phyloP scores from a whole-genome alignment of 2,888 invertebrate species.

The Drosophila hamatofila region DNA sequence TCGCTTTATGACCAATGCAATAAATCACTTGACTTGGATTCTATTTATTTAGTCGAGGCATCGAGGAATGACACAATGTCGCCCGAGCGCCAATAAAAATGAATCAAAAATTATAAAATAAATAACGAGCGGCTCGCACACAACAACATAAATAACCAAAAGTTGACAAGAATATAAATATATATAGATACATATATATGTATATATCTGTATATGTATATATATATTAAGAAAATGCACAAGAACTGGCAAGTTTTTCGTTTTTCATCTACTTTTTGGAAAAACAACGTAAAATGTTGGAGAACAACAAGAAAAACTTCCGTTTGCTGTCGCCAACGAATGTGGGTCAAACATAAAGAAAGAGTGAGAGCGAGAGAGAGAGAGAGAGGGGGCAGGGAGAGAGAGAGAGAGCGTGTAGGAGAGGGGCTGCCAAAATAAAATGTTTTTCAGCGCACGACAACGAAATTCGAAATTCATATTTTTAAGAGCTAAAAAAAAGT shows the following conservation, averaged over 20 bases:
- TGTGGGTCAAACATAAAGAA: slow-evolving; percentile 52
- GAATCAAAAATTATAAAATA: slow-evolving; percentile 80
- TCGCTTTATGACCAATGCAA: slow-evolving; percentile 43
- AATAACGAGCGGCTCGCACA: slow-evolving; percentile 62
- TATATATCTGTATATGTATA: not conserved
- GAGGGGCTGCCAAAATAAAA: slow-evolving; percentile 70
- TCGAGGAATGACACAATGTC: slow-evolving; percentile 75
- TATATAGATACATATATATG: not conserved
- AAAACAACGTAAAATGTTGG: slow-evolving; percentile 53
- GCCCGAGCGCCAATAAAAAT: slow-evolving; percentile 71
- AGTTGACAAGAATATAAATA: slow-evolving; percentile 1
- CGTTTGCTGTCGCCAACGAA: slow-evolving; percentile 63
- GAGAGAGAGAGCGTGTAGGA: not conserved
- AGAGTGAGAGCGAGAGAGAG: not conserved
- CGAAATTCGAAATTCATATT: slow-evolving; percentile 39
- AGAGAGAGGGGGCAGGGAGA: not conserved
- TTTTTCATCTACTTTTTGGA: slow-evolving; percentile 49
- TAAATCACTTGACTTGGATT: slow-evolving; percentile 65
- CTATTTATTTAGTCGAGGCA: slow-evolving; percentile 53
- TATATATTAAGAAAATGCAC: slow-evolving; percentile 29
- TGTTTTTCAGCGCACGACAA: slow-evolving; percentile 51
- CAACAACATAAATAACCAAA: slow-evolving; percentile 61
- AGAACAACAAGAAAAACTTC: slow-evolving; percentile 67
- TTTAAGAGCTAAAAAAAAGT: slow-evolving; percentile 21
- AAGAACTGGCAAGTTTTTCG: slow-evolving; percentile 44